These are phyloP conservation scores for Mimumesa dahlbomi DNA, from an alignment of 2,888 invertebrate species.

Conservation along the genomic window DNA sequence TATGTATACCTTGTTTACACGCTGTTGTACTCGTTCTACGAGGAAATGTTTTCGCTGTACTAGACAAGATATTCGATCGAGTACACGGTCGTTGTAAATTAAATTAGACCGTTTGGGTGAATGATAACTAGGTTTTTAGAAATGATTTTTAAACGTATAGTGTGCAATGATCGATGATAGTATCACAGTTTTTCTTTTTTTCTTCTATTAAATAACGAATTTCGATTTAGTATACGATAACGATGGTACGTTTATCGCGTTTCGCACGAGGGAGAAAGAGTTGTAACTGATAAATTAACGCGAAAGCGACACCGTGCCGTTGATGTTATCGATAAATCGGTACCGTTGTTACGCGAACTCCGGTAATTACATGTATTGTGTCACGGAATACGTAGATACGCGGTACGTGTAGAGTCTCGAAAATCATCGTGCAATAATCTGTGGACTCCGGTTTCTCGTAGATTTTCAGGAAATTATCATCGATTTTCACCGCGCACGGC, in stretches of 20 bases:
- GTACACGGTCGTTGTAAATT: background rate
- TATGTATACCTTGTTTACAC: too few species aligned
- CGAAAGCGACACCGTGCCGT: background rate
- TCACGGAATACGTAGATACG: background rate
- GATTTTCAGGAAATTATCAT: too few species aligned
- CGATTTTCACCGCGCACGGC: background rate
- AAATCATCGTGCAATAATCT: too few species aligned
- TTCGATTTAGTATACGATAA: too few species aligned
- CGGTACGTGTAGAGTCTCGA: too few species aligned
- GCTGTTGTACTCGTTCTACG: too few species aligned
- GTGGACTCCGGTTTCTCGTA: too few species aligned
- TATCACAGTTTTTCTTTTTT: too few species aligned
- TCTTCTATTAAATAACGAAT: too few species aligned
- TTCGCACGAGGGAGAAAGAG: background rate
- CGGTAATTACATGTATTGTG: too few species aligned
- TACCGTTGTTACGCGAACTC: background rate
- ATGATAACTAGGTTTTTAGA: constrained; percentile 4
- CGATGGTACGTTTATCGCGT: background rate
- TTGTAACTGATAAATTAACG: constrained; percentile 10
- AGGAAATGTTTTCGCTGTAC: too few species aligned
- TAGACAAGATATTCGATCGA: background rate
- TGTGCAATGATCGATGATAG: too few species aligned
- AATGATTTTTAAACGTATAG: background rate
- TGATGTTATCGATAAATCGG: background rate
- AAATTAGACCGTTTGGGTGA: background rate